Conservation (phyloP, 1,140 invertebrate species). For the Vollenhovia emeryi region DNA sequence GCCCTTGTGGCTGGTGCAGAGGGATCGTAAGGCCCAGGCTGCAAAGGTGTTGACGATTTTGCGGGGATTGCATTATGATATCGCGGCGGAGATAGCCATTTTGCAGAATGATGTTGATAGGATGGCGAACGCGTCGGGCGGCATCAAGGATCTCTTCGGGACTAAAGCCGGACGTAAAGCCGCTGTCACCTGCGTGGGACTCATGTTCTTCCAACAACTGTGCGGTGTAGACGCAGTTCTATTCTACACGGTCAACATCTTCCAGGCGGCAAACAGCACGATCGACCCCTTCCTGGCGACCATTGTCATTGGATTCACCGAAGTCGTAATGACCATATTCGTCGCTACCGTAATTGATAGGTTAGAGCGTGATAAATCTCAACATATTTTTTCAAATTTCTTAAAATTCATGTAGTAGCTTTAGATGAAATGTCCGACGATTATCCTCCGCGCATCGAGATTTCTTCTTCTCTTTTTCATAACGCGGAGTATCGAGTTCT, state of each 20-base stretch:
- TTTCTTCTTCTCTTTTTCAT: neutral
- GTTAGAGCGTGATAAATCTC: conserved; percentile 50
- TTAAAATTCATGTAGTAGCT: neutral
- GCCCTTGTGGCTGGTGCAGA: conserved; percentile 79
- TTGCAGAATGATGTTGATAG: conserved; percentile 88
- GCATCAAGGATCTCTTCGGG: conserved; percentile 76
- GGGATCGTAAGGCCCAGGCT: conserved; percentile 80
- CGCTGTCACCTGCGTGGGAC: conserved; percentile 81
- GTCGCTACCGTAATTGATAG: conserved; percentile 86
- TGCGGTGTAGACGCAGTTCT: conserved; percentile 90
- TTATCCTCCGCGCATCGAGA: neutral
- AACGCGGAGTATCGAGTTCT: neutral
- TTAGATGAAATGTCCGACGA: neutral
- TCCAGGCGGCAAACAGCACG: conserved; percentile 86
- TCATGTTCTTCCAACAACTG: conserved; percentile 88
- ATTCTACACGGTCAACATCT: conserved; percentile 90
- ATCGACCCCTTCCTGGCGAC: conserved; percentile 87
- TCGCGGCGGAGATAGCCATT: conserved; percentile 57
- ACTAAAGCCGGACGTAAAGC: conserved; percentile 85
- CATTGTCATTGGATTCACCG: conserved; percentile 88
- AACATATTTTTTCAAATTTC: neutral
- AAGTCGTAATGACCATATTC: conserved; percentile 85
- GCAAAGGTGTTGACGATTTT: conserved; percentile 82
- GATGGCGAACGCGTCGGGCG: conserved; percentile 74
- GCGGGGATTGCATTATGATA: conserved; percentile 76